These are phyloP conservation scores for Amphiura filiformis DNA, from an alignment of 35 echinoderm and acorn worm genomes.

Conservation along the genomic window DNA sequence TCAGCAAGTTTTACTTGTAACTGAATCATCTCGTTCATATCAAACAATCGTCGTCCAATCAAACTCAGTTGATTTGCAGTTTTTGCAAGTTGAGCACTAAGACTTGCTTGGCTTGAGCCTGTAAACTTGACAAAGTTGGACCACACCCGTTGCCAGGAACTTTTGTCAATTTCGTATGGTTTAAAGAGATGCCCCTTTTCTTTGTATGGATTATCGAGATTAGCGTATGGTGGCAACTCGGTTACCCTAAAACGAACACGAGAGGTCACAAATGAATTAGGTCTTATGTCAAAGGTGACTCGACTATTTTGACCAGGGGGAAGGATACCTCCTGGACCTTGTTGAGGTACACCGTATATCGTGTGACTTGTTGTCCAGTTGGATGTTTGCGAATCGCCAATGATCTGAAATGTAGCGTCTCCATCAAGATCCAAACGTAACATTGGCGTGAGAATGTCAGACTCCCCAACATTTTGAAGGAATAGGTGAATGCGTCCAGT, in stretches of 20 bases:
- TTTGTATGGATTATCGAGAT: background rate
- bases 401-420: background rate
- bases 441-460: slow-evolving; percentile 21
- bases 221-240: background rate
- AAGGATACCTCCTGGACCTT: slow-evolving; percentile 12
- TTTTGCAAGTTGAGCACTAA: background rate
- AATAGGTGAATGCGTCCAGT: background rate
- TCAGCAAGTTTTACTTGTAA: background rate
- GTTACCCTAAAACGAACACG: background rate
- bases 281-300: background rate
- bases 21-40: background rate
- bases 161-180: background rate
- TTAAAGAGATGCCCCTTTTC: background rate
- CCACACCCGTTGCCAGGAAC: slow-evolving; percentile 25
- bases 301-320: background rate
- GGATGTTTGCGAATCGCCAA: background rate
- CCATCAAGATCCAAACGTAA: background rate
- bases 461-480: slow-evolving; percentile 26
- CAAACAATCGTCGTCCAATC: background rate
- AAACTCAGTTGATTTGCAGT: slow-evolving; percentile 21
- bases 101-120: background rate
- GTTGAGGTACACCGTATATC: background rate
- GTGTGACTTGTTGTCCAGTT: background rate
- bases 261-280: background rate
- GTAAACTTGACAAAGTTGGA: background rate